Base-by-base conservation (phyloP, 2,797 vertebrate species). In the Enteromius unitaeniatus region DNA sequence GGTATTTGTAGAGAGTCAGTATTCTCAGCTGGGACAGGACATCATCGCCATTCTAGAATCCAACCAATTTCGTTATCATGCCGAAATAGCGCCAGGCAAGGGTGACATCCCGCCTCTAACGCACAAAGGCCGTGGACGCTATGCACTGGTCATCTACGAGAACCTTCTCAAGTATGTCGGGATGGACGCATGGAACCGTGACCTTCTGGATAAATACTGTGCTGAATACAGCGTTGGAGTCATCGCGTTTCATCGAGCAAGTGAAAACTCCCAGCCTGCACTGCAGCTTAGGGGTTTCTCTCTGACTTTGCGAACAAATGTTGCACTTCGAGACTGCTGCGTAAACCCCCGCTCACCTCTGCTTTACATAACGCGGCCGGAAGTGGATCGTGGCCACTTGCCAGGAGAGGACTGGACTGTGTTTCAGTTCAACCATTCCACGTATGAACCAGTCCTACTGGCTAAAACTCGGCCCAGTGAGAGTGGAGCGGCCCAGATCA, bases 151-250 rank as follows among this genome's bases (percentile, higher is more conserved):
- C 87, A 95, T 99, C 92, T 99, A 98, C 13, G 98, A 99, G 94
- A 99, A 98, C 87, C 93, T 98, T 86, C 92, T 99, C 47, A 99
- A 99, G 91, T 99, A 99, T 68, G 94, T 95, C 73, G 96, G 96
- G 85, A 97, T 97, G 93, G 98, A 98, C 89, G 95, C 96, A 0
- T 99, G 97, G 97, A 99, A 98, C 85, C 94, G 97, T 90, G 97
- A 99, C 88, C 95, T 99, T 86, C 91, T 99, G 89, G 97, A 99
- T 94, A 98, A 98, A 93, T 99, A 99, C 94, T 99, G 97, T 88
- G 95, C 96, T 65, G 97, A 98, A 92, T 98, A 97, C 94, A 96
- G 97, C 91, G 97, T 98, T 87, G 97, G 97, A 87, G 96, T 99
- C 89, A 97, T 99, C 13, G 97, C 95, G 88, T 99, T 99, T 94